Conservation (phyloP, 2,888 invertebrate species). For the Tenthredo amoena region DNA sequence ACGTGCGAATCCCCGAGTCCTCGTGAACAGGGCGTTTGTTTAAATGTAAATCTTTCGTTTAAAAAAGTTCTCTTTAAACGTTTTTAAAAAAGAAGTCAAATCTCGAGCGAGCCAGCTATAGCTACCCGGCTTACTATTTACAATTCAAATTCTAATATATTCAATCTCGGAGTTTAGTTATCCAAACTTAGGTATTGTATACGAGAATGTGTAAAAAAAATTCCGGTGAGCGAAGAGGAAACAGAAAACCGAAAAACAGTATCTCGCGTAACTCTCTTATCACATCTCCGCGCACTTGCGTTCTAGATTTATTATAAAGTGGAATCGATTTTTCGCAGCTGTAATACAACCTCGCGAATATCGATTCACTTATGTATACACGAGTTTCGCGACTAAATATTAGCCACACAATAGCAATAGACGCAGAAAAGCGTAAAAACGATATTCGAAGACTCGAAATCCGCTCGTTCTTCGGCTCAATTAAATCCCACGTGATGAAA, state of each 20-base stretch:
- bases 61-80: background rate
- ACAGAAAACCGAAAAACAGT: background rate
- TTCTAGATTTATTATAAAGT: background rate
- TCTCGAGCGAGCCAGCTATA: background rate
- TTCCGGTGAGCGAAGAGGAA: background rate
- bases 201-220: background rate
- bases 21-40: background rate
- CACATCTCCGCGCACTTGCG: background rate
- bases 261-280: background rate
- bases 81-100: background rate
- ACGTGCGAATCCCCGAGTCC: background rate
- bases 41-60: slow-evolving; percentile 11
- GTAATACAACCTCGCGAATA: background rate
- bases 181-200: slow-evolving; percentile 60
- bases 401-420: background rate
- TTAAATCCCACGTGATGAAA: background rate
- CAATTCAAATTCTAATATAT: slow-evolving; percentile 73
- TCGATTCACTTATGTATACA: background rate
- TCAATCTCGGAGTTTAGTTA: slow-evolving; percentile 69
- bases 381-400: background rate
- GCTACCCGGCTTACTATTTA: slow-evolving; percentile 59
- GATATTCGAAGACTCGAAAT: background rate
- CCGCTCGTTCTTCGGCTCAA: background rate
- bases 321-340: background rate
- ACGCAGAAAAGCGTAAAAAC: background rate